Evolutionary conservation across 2,797 vertebrate genomes (phyloP).

Genomic region (Danionella dracula): DNA sequence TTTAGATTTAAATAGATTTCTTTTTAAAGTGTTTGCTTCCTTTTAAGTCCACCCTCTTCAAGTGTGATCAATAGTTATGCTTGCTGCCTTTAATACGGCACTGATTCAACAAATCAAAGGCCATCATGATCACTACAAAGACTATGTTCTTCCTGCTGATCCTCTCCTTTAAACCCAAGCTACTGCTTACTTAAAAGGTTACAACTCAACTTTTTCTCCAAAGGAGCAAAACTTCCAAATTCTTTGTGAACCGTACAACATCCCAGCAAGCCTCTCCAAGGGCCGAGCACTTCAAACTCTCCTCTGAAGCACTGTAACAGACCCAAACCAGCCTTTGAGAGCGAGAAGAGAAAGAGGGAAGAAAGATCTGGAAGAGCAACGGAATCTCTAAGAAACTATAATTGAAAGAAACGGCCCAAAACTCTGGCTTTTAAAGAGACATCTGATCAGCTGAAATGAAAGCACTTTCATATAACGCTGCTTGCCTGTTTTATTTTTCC

Average conservation of each 20-base stretch:
- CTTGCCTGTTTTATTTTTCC: conserved; percentile 45
- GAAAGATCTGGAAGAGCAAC: conserved; percentile 43
- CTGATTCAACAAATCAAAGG: conserved; percentile 11
- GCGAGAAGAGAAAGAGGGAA: conserved; percentile 50
- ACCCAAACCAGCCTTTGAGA: conserved; percentile 60
- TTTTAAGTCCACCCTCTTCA: background rate
- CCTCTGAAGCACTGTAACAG: conserved; percentile 68
- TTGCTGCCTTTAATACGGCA: conserved; percentile 10
- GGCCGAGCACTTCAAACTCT: conserved; percentile 72
- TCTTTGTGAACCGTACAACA: conserved; percentile 41
- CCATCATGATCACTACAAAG: background rate
- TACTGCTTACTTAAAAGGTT: conserved; percentile 24
- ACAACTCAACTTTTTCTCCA: conserved; percentile 14
- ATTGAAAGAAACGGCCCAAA: conserved; percentile 63
- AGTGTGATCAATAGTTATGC: background rate
- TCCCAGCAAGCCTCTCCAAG: conserved; percentile 63
- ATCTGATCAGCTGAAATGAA: conserved; percentile 71
- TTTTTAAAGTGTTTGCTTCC: conserved; percentile 4
- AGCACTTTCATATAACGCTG: conserved; percentile 57
- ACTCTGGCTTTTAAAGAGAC: conserved; percentile 57
- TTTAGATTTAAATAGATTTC: too few relatives aligned
- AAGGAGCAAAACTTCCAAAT: conserved; percentile 39
- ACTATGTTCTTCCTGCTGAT: background rate
- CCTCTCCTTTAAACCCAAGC: conserved; percentile 20
- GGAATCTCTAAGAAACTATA: conserved; percentile 59